Conservation (phyloP, 2,113 vertebrate genomes). For the Glaucomys volans region DNA sequence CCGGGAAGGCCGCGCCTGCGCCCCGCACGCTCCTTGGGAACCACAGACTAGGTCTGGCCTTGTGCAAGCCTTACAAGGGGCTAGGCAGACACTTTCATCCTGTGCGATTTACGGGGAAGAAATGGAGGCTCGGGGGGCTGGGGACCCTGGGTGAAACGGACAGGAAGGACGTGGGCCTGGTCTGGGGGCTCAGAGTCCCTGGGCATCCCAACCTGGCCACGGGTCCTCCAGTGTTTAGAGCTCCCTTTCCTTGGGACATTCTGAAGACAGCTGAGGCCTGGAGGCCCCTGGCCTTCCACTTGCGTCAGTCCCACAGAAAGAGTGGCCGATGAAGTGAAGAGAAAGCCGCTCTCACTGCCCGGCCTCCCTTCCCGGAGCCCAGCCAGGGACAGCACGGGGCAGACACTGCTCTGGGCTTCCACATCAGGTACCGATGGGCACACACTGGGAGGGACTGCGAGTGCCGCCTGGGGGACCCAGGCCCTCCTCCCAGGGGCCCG, state of each 20-base stretch:
- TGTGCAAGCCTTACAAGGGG: rapidly evolving
- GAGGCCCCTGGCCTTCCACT: background rate
- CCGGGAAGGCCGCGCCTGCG: rapidly evolving
- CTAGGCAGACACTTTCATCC: rapidly evolving
- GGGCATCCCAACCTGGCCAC: background rate
- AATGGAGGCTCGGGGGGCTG: background rate
- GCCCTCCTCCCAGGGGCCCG: background rate
- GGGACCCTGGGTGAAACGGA: background rate
- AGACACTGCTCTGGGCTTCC: background rate
- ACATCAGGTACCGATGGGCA: background rate
- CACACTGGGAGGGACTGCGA: rapidly evolving
- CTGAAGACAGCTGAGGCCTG: background rate
- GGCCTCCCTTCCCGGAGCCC: background rate
- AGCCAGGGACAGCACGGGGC: rapidly evolving
- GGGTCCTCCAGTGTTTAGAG: background rate
- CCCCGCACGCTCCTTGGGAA: background rate
- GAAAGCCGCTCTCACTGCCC: background rate
- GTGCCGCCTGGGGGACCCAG: background rate
- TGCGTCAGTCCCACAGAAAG: rapidly evolving
- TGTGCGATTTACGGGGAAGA: background rate
- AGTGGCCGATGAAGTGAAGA: background rate
- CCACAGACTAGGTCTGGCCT: too few relatives aligned
- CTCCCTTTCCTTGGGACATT: background rate
- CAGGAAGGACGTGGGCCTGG: background rate
- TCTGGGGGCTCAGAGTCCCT: background rate